phyloP scores from a whole-genome alignment of 2,888 invertebrate genomes.

The Diadegma fenestrale region DNA sequence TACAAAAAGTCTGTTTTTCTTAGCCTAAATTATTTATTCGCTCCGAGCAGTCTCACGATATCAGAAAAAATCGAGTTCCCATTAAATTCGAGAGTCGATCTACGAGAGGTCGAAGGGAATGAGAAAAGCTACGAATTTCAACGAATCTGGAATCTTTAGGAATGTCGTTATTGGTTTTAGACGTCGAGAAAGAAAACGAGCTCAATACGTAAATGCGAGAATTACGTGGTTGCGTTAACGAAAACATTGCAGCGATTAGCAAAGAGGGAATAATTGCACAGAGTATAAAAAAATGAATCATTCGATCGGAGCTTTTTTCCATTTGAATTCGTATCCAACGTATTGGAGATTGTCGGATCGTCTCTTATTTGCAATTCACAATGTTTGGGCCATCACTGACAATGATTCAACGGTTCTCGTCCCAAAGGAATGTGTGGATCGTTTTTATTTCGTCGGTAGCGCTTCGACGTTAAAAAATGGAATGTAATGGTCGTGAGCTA shows the following conservation, averaged over 20 bases:
- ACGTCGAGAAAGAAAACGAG: slow-evolving; percentile 41
- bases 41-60: slow-evolving; percentile 41
- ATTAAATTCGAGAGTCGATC: not conserved
- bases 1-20: slow-evolving; percentile 53
- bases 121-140: slow-evolving; percentile 23
- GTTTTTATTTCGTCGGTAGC: not conserved
- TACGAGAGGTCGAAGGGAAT: slow-evolving; percentile 34
- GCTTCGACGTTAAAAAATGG: slow-evolving; percentile 47
- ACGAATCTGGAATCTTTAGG: slow-evolving; percentile 61
- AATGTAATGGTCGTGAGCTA: slow-evolving; percentile 50
- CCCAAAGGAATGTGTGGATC: slow-evolving; percentile 17
- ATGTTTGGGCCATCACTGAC: not conserved
- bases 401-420: not conserved
- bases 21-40: slow-evolving; percentile 44
- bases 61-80: slow-evolving; percentile 5
- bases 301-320: not conserved
- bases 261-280: not conserved
- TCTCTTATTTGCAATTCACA: not conserved
- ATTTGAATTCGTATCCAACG: slow-evolving; percentile 14
- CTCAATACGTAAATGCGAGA: slow-evolving; percentile 43
- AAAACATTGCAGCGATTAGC: not conserved
- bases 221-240: slow-evolving; percentile 10
- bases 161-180: slow-evolving; percentile 57
- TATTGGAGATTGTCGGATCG: not conserved
- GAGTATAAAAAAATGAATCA: not conserved